phyloP scores from a whole-genome alignment of 2,113 vertebrate species.

The Zapornia atra region DNA sequence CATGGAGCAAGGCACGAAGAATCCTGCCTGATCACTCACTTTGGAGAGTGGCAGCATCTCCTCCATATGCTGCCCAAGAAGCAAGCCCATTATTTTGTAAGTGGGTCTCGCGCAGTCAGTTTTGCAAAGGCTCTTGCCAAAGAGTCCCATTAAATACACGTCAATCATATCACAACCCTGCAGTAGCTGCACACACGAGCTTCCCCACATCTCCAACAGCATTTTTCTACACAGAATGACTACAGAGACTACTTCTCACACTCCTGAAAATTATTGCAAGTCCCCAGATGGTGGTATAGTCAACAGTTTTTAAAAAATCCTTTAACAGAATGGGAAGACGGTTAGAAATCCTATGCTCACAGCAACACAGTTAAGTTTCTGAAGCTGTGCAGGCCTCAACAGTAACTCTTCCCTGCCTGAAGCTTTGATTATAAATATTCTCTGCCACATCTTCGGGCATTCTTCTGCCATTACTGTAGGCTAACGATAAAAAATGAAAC shows the following conservation, averaged over 20 bases:
- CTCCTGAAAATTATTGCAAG: not conserved
- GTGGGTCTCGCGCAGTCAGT: accelerated
- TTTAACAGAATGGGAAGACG: not conserved
- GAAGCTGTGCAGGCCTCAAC: not conserved
- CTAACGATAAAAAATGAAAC: not conserved
- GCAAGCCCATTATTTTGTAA: not conserved
- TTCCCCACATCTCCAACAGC: not conserved
- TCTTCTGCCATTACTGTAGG: not conserved
- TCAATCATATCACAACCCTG: not conserved
- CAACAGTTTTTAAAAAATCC: not conserved
- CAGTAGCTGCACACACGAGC: not conserved
- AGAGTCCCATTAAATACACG: not conserved
- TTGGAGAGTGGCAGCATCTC: not conserved
- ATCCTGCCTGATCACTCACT: not conserved
- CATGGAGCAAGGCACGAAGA: not conserved
- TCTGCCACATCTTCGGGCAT: accelerated
- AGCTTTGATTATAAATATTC: not conserved
- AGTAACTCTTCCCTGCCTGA: not conserved
- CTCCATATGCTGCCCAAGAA: not conserved
- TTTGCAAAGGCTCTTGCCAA: not conserved
- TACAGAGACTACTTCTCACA: not conserved
- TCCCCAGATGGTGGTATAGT: not conserved
- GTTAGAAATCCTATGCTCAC: not conserved
- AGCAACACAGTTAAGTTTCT: not conserved
- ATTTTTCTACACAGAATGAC: not conserved